Conservation (phyloP, 2,888 invertebrate genomes). For the Sacculina carcini region DNA sequence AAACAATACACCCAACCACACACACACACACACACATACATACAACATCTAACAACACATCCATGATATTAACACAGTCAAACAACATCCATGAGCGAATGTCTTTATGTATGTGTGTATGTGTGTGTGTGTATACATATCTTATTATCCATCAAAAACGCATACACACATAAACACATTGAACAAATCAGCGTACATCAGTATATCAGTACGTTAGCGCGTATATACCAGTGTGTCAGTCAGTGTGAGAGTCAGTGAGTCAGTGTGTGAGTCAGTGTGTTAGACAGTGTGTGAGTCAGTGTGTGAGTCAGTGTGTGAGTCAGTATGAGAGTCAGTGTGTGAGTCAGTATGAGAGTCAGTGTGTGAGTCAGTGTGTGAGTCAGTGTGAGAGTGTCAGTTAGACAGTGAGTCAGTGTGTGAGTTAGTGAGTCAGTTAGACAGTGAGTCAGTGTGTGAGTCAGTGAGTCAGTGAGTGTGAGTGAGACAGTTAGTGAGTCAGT, state of each 20-base stretch:
- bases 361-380: conserved; percentile 2
- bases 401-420: conserved; percentile 7
- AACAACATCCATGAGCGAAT: too few species aligned
- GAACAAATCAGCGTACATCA: too few species aligned
- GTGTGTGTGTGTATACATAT: too few species aligned
- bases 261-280: not conserved
- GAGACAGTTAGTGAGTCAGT: not conserved
- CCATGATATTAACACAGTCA: too few species aligned
- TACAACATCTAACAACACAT: too few species aligned
- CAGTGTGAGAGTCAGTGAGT: not conserved
- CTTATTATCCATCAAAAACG: too few species aligned
- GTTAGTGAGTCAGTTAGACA: not conserved
- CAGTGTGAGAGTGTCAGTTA: not conserved
- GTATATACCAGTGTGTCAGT: conserved; percentile 2
- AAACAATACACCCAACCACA: too few species aligned
- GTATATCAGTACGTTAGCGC: not conserved
- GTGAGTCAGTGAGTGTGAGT: conserved; percentile 2
- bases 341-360: not conserved
- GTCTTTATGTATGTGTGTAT: too few species aligned
- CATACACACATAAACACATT: too few species aligned
- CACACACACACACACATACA: too few species aligned
- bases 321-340: not conserved
- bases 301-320: not conserved
- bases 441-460: not conserved
- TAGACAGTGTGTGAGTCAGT: not conserved